Evolutionary conservation across 1,140 invertebrate species (phyloP).

Genomic region (Heterodera carotae): DNA sequence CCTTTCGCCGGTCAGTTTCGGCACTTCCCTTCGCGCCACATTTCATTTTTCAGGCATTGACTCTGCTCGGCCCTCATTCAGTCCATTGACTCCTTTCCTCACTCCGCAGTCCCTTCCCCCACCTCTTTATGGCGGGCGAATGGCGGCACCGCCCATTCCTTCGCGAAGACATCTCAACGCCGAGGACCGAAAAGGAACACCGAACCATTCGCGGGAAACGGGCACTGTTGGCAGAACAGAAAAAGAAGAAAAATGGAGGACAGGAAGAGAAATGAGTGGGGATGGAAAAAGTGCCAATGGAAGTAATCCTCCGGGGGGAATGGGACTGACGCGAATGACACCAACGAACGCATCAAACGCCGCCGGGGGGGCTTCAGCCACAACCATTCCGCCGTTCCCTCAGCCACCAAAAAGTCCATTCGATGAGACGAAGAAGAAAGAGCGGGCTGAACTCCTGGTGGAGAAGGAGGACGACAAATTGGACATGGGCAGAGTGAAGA

Average conservation of each 20-base stretch:
- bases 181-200: not conserved
- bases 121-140: constrained; percentile 20
- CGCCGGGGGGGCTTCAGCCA: not conserved
- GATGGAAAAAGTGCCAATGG: not conserved
- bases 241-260: not conserved
- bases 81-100: constrained; percentile 23
- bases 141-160: not conserved
- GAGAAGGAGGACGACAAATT: not conserved
- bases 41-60: not conserved
- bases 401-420: constrained; percentile 15
- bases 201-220: not conserved
- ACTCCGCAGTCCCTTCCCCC: constrained; percentile 18
- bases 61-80: constrained; percentile 1
- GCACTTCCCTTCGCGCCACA: not conserved
- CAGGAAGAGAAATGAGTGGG: constrained; percentile 5
- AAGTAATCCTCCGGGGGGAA: not conserved
- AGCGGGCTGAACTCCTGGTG: not conserved
- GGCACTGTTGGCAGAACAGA: not conserved
- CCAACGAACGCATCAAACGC: constrained; percentile 9
- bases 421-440: not conserved
- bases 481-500: not conserved
- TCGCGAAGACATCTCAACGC: not conserved
- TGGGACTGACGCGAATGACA: not conserved
- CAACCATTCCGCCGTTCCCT: constrained; percentile 1
- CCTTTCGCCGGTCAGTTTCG: not conserved